These are phyloP conservation scores for Trypoxylus dichotomus DNA, from an alignment of 1,140 invertebrate species.

Conservation along the genomic window DNA sequence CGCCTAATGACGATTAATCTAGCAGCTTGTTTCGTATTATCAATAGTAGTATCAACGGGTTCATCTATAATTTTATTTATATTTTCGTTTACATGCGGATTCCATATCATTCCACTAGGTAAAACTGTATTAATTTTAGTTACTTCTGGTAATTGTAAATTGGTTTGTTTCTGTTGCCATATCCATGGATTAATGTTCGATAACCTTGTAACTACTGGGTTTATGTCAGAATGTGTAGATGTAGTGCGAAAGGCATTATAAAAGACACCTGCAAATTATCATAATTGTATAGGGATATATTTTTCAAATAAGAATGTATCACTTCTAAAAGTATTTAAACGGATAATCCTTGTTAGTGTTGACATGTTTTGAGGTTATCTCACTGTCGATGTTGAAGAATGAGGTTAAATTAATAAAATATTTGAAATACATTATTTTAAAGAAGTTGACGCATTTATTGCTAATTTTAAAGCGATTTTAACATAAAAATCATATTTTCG, in stretches of 20 bases:
- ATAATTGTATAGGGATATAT: not conserved
- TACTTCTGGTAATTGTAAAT: not conserved
- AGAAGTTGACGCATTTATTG: too few relatives aligned
- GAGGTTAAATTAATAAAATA: not conserved
- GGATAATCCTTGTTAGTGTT: constrained; percentile 9
- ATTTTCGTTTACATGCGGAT: not conserved
- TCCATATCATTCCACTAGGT: constrained; percentile 26
- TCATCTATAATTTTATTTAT: constrained; percentile 2
- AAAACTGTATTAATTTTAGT: not conserved
- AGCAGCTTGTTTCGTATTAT: constrained; percentile 64
- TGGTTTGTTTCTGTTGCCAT: not conserved
- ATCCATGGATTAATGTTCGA: not conserved
- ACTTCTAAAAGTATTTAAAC: constrained; percentile 9
- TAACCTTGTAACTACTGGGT: not conserved
- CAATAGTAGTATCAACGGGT: not conserved
- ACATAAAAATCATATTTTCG: too few relatives aligned
- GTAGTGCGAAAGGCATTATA: constrained; percentile 10
- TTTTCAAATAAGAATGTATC: not conserved
- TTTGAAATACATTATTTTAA: too few relatives aligned
- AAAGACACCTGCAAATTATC: not conserved
- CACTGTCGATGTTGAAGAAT: not conserved
- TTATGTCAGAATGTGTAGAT: not conserved
- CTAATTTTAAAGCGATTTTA: too few relatives aligned
- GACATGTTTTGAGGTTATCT: constrained; percentile 1
- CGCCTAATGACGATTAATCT: constrained; percentile 75